Conservation (phyloP, 2,797 vertebrate genomes). For the Arrhamphus sclerolepis region DNA sequence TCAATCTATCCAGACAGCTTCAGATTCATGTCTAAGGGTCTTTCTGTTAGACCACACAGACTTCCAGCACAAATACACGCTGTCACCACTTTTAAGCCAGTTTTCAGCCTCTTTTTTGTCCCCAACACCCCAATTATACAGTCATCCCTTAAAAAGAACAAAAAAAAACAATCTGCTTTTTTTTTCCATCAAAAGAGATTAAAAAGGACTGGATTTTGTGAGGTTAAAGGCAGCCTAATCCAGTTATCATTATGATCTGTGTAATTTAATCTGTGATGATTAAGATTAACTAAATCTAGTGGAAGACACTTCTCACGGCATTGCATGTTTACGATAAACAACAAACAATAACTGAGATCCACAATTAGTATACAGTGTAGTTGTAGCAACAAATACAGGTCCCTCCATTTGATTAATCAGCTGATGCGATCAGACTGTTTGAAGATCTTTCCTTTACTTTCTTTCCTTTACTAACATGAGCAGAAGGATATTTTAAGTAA, state of each 20-base stretch:
- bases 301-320: constrained; percentile 44
- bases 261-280: constrained; percentile 68
- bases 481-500: no score
- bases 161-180: no score
- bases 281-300: constrained; percentile 69
- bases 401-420: no score
- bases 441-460: background rate
- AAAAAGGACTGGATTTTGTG: constrained; percentile 27
- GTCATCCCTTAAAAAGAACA: no score
- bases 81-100: background rate
- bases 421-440: background rate
- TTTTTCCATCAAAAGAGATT: background rate
- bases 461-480: background rate
- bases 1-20: constrained; percentile 6
- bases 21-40: background rate
- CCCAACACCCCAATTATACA: no score
- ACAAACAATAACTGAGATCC: constrained; percentile 7
- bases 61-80: no score
- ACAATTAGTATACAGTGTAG: background rate
- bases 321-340: constrained; percentile 29
- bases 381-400: no score
- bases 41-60: no score
- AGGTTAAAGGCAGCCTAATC: constrained; percentile 55
- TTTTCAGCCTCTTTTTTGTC: background rate
- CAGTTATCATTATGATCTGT: constrained; percentile 63